Conservation (phyloP, 2,797 vertebrate species). For the Prionace glauca region DNA sequence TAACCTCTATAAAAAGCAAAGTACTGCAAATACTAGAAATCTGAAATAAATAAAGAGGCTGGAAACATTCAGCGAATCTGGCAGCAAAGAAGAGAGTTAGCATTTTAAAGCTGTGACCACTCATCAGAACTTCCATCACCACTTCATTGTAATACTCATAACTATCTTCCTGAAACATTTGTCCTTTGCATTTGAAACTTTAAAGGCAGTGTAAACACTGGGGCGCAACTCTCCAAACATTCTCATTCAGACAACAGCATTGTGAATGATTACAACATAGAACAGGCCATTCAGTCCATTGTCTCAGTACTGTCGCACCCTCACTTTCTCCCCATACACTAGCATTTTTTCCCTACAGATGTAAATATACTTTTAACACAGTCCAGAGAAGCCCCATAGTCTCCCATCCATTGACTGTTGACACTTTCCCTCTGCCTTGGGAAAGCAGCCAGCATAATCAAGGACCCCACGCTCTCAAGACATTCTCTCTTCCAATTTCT, state of each 20-base stretch:
- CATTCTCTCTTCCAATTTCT: no score
- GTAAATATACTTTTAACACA: background rate
- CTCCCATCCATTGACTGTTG: no score
- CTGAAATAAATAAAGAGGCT: background rate
- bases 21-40: background rate
- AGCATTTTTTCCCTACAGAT: background rate
- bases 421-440: no score
- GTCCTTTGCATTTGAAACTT: background rate
- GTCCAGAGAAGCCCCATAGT: background rate
- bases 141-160: background rate
- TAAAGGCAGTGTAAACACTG: background rate
- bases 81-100: no score
- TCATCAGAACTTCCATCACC: background rate
- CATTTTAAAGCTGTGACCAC: background rate
- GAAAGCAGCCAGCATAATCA: no score
- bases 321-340: background rate
- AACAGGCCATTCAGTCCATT: background rate
- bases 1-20: background rate
- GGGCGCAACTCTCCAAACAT: background rate
- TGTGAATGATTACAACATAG: background rate
- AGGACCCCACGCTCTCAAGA: no score
- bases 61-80: background rate
- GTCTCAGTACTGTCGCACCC: background rate
- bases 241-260: background rate
- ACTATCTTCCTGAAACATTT: background rate